Base-by-base conservation (phyloP, 2,113 vertebrate species). In the Craseonycteris thonglongyai region DNA sequence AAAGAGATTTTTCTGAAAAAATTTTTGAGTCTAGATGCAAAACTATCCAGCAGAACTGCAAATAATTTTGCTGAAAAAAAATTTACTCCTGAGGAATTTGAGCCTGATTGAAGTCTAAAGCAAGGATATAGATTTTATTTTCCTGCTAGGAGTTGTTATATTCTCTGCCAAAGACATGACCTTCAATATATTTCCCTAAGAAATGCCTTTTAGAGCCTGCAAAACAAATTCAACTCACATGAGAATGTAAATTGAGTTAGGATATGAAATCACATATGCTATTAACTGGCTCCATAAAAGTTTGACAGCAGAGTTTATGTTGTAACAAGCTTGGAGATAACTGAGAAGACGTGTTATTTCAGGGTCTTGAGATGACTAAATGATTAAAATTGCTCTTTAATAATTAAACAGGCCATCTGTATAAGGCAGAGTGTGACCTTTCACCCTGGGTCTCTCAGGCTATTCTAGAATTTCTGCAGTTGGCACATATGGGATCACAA, bases 401-500 rank as follows among this genome's bases (percentile, higher is more conserved):
- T 97, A 96, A 97, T 97, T 97, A 96, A 97, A 90, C 9, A 3
- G 88, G 72, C 96, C 97, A 97, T 97, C 96, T 97, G 96, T 96
- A 87, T 63, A 88, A 96, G 79, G 72, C 95, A 84, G 81, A 96
- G 45, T 74, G 76, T 96, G 95, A 95, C 96, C 96, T 96, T 97
- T 97, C 94, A 97, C 96, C 97, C 80, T 66, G 47, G 38, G 61
- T 93, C 91, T 95, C 91, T 91, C 56, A 81, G 71, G 61, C 93
- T 88, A 71, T 74, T 97, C 95, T 97, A 94, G 97, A 96, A 94
- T 97, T 97, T 97, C 96, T 94, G 71, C 96, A 97, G 88, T 97
- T 97, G 97, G 95, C 95, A 95, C 94, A 96, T 88, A 58, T 79
- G 96, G 92, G 93, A 97, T 96, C 95, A 97, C 93, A 96, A 96